Conservation (phyloP, 2,797 vertebrate genomes). For the Okamejei kenojei region DNA sequence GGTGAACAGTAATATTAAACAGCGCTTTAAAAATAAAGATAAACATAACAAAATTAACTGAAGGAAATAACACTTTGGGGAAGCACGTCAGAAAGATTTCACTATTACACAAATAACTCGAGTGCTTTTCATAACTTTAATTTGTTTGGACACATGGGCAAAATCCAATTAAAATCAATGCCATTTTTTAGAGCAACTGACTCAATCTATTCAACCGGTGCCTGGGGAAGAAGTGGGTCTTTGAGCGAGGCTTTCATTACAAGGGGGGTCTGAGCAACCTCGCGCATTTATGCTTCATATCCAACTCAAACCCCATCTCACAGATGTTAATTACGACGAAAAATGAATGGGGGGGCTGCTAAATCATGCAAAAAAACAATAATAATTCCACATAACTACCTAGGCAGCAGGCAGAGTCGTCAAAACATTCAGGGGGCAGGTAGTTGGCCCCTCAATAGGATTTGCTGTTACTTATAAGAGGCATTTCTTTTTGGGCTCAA, state of each 20-base stretch:
- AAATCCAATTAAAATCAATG: constrained; percentile 80
- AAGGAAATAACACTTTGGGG: constrained; percentile 63
- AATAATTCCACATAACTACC: background rate
- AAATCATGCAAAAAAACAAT: background rate
- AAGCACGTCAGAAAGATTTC: constrained; percentile 64
- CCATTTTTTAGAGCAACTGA: constrained; percentile 58
- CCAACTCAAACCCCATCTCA: background rate
- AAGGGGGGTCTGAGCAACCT: background rate
- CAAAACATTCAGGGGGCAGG: constrained; percentile 14
- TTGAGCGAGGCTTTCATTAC: constrained; percentile 27
- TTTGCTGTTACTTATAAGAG: background rate
- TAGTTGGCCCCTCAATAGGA: background rate
- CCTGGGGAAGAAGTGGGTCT: background rate
- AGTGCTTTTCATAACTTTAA: constrained; percentile 64
- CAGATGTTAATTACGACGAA: background rate
- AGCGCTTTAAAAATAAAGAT: constrained; percentile 64
- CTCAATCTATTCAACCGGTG: constrained; percentile 7
- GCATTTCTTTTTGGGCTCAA: background rate
- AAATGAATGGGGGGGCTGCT: background rate
- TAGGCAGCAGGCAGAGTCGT: background rate
- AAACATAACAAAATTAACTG: constrained; percentile 70
- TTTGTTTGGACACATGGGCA: constrained; percentile 78
- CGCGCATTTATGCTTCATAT: background rate
- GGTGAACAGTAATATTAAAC: constrained; percentile 52
- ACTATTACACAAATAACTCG: constrained; percentile 72